Conservation (phyloP, 2,113 vertebrate species). For the Eclectus roratus region DNA sequence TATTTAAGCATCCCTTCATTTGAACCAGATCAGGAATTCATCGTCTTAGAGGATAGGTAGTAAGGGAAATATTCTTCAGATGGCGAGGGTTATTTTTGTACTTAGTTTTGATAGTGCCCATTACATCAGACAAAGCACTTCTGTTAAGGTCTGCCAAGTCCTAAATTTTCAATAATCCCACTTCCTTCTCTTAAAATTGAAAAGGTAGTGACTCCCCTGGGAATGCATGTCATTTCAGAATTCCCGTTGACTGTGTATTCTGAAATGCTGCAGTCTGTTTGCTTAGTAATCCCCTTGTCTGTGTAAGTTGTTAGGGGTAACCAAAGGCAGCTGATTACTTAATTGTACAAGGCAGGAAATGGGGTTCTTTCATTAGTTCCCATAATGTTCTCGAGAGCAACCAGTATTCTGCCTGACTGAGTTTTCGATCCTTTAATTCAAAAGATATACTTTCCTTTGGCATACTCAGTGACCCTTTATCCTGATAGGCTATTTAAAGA, state of each 20-base stretch:
- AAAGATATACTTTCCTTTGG: slow-evolving; percentile 51
- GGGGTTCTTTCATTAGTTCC: slow-evolving; percentile 76
- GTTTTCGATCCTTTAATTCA: slow-evolving; percentile 71
- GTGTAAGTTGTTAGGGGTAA: slow-evolving; percentile 82
- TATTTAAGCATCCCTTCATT: neutral
- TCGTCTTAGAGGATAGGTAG: neutral
- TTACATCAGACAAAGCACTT: slow-evolving; percentile 12
- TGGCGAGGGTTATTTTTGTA: neutral
- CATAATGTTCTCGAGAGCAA: slow-evolving; percentile 73
- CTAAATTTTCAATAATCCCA: slow-evolving; percentile 62
- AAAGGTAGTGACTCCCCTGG: slow-evolving; percentile 64
- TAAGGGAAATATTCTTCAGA: neutral
- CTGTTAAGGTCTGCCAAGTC: slow-evolving; percentile 48
- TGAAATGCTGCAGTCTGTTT: slow-evolving; percentile 70
- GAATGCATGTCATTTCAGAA: slow-evolving; percentile 64
- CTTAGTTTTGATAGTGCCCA: neutral
- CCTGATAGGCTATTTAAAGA: slow-evolving; percentile 13
- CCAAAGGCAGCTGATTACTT: slow-evolving; percentile 80
- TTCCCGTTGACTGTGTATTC: slow-evolving; percentile 64
- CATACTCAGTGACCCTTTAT: slow-evolving; percentile 22
- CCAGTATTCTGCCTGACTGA: slow-evolving; percentile 61
- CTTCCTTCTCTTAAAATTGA: slow-evolving; percentile 70
- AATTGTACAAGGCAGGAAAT: slow-evolving; percentile 78
- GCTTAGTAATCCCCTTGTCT: slow-evolving; percentile 76
- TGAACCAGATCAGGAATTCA: slow-evolving; percentile 5